Evolutionary conservation across 1,140 invertebrate genomes (phyloP), one percentile per base, ranked within the genome.

Genomic region (Drosophila auraria): DNA sequence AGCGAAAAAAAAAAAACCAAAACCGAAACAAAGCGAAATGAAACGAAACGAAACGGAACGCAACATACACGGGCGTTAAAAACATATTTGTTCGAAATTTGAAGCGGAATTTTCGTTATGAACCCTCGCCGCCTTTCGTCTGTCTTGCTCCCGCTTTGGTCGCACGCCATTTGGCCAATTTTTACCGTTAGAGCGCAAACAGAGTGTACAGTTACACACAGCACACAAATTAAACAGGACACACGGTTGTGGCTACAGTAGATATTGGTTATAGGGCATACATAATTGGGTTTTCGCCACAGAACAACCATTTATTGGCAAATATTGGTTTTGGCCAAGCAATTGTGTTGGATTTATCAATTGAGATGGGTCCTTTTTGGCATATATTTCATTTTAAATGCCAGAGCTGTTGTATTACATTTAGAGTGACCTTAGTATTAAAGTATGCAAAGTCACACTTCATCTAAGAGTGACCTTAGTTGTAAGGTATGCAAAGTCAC

Each of bases 71-170:
- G 54, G 57, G 56, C 71, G 71, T 73, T 38, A 74, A 74, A 74
- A 73, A 73, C 69, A 78, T 71, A 78, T 84, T 77, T 64, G 49
- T 66, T 60, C 54, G 83, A 86, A 87, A 87, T 86, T 86, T 79
- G 70, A 86, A 64, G 66, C 75, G 65, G 66, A 70, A 58, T 74
- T 68, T 64, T 36, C 20, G 42, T 73, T 72, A 17, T 20, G 62
- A 51, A 54, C 20, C 20, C 12, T 36, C 11, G 14, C 61, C 9
- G 50, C 27, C 17, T 27, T 51, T 2, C 2, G 49, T 56, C 47
- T 42, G 33, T 50, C 80, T 20, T 33, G 47, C 17, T 50, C 15
- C 20, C 51, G 9, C 47, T 51, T 20, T 57, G 58, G 64, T 70
- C 66, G 59, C 76, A 73, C 47, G 59, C 40, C 61, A 69, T 81